Evolutionary conservation across 2,888 invertebrate genomes (phyloP), one percentile per base, ranked within the genome.

Genomic region (Drosophila incognita): DNA sequence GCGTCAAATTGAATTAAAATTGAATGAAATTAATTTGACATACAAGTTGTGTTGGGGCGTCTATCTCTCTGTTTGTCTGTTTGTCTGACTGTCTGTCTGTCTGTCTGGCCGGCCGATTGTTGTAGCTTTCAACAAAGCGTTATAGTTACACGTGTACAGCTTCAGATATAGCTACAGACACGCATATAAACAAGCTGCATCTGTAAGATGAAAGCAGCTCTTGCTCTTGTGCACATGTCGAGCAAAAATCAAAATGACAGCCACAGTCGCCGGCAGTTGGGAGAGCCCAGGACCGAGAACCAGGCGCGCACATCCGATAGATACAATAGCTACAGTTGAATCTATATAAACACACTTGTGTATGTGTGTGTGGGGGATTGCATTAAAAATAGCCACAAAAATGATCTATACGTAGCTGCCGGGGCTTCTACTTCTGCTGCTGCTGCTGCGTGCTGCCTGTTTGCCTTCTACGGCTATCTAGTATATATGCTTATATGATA

Each of bases 1-100:
- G 75, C 88, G 82, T 90, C 83, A 88, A 90, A 87, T 87, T 86
- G 83, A 83, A 88, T 88, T 88, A 88, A 88, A 87, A 90, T 83
- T 87, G 77, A 86, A 88, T 88, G 79, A 85, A 85, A 90, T 83
- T 86, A 83, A 88, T 90, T 90, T 87, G 89, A 88, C 87, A 85
- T 79, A 83, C 79, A 81, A 86, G 81, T 71, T 83, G 75, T 70
- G 83, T 75, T 80, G 87, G 79, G 74, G 77, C 62, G 62, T 49
- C 46, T 74, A 29, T 62, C 61, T 62, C 51, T 36, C 62, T 62
- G 57, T 15, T 27, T 53, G 21, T 24, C 40, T 62, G 57, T 21
- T 18, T 60, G 74, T 29, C 61, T 58, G 54, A 21, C n/a, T 68
- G 57, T 21, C 21, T n/a, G n/a, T 51, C 65, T 62, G 48, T n/a